Evolutionary conservation across 2,113 vertebrate species (phyloP), one percentile per base, ranked within the genome.

Genomic region (Mus spicilegus): DNA sequence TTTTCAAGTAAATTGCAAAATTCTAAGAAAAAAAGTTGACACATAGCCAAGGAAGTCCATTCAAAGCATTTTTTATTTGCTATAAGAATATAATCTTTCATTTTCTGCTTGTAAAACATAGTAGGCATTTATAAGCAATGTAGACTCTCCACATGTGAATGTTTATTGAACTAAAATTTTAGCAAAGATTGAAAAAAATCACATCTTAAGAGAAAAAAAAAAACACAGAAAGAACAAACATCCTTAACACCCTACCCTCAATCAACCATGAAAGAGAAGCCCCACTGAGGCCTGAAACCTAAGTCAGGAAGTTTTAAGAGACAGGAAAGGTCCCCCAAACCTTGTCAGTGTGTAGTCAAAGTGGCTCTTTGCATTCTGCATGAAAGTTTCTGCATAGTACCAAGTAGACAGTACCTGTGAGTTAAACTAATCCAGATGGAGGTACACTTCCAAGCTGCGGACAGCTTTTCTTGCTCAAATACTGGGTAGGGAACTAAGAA

Each of bases 31-130:
- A 97, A 97, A 95, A 75, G 11, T 75, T 92, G 24, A 97, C 63
- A 92, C 80, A 95, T 16, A 91, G 17, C 75, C 36, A 95, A 78
- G 93, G 96, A 95, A 95, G 1, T 24, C 22, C 22, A 91, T 98
- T 97, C 94, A 85, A 98, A 98, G 89, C 90, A 80, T 96, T 91
- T 93, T 98, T 98, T 97, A 98, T 97, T 97, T 96, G 39, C 95
- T 89, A 24, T 89, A 97, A 96, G n/a, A 97, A 89, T 97, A 94
- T 97, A 97, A 96, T 97, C 96, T 97, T 97, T 36, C 30, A 89
- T 94, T 97, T 97, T 98, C 93, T 96, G 70, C 24, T 58, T 75
- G 69, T 96, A 95, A 97, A 90, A 90, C 84, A 92, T 65, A 75
- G 30, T 58, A 91, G 11, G 12, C 78, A 87, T 91, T 97, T 95